These are phyloP conservation scores for Enteromius mattozi DNA, from an alignment of 2,797 vertebrate species.

Conservation along the genomic window DNA sequence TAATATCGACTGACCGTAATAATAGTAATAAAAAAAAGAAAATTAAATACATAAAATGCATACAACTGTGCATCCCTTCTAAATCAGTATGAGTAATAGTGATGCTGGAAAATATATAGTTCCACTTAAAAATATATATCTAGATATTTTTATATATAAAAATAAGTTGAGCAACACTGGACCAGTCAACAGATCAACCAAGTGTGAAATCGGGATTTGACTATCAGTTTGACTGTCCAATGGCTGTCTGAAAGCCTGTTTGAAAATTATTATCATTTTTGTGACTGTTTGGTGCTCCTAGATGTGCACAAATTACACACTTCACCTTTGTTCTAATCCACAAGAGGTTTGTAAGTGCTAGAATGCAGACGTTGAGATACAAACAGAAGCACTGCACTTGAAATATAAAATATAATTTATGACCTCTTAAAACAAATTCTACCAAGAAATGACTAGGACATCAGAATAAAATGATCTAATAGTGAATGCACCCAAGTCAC, in stretches of 20 bases:
- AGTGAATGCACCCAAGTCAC: not conserved
- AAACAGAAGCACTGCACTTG: constrained; percentile 6
- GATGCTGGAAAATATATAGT: not conserved
- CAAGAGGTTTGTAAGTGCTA: not conserved
- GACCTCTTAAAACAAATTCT: constrained; percentile 1
- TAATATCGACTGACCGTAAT: not conserved
- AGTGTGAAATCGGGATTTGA: not conserved
- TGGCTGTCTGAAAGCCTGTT: not conserved
- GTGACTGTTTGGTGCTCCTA: not conserved
- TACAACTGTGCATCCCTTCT: not conserved
- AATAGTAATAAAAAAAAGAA: not conserved
- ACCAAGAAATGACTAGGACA: not conserved
- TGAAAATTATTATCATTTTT: not conserved
- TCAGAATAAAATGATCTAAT: not conserved
- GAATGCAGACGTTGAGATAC: not conserved
- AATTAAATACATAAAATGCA: not conserved
- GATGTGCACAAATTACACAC: not conserved
- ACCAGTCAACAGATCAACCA: not conserved
- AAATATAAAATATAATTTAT: not conserved
- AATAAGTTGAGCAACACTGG: not conserved
- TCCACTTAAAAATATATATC: not conserved
- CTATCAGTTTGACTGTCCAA: not conserved
- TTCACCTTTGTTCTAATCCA: constrained; percentile 1
- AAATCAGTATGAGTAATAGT: not conserved
- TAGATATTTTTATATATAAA: not conserved